Evolutionary conservation across 2,888 invertebrate genomes (phyloP), one percentile per base, ranked within the genome.

Genomic region (Notodonta ziczac): DNA sequence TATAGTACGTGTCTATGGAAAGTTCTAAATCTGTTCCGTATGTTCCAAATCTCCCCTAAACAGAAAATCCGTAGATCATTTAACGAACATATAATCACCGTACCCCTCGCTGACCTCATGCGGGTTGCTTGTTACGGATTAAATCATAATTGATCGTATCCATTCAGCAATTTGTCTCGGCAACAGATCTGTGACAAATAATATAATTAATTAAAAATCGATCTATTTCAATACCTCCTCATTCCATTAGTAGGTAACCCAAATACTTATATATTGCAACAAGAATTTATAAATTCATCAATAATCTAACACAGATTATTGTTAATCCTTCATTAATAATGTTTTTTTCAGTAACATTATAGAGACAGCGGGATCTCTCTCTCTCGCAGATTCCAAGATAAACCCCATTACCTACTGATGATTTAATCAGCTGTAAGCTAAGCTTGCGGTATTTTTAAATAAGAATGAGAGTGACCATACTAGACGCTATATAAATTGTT

Each of bases 101-200:
- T 8, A 4, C n/a, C 8, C 40, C 5, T 50, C 9, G n/a, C 3
- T 2, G 13, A 51, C 42, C 4, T 61, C 64, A 81, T 81, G 76
- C 80, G 80, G 81, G 80, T 58, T 57, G 48, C 54, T 58, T 57
- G 48, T 56, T 57, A 40, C 54, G 72, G 65, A 63, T 67, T 54
- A 69, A 65, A 57, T 56, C 58, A 66, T 71, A 57, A 65, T 66
- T 56, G 57, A 51, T 52, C 52, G 58, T 61, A 68, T 24, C 52
- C 57, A 58, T 53, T 54, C 14, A 66, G 58, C 73, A 76, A 78
- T 77, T 74, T 72, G 76, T 76, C 66, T 54, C 51, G 69, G 67
- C 64, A 35, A 3, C 35, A 6, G 35, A 35, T 3, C 35, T 35
- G 7, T 6, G 2, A 35, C 35, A 3, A 7, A 35, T 35, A 35